Evolutionary conservation across 2,888 invertebrate genomes (phyloP), one percentile per base, ranked within the genome.

Genomic region (Cephus pulcher): DNA sequence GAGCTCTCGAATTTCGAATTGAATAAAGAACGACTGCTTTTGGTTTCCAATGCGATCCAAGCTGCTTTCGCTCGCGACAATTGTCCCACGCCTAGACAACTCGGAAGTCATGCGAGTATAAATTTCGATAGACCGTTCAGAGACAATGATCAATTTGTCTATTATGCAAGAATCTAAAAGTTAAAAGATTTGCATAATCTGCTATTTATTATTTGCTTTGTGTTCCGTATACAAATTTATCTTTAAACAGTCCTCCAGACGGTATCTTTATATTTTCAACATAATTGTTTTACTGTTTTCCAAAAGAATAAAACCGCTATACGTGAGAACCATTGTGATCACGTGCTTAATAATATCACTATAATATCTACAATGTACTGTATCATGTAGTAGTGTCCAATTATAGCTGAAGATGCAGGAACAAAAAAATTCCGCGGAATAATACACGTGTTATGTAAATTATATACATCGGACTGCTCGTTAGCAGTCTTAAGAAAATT

Each of bases 1-100:
- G 76, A 68, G 79, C 78, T 75, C 34, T 82, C 80, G 32, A 77
- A 80, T 85, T 84, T 78, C 80, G 75, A 69, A 78, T 79, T 77
- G 81, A 80, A 79, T 78, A 56, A 56, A 56, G 56, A 23, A 56
- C 23, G 56, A 56, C 56, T 56, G 56, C 56, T 56, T 56, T 56
- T 56, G 23, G 23, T 56, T 56, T 56, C 56, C 56, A 56, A 56
- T 56, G 56, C 56, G 56, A 56, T 56, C 56, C 56, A 56, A 56
- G 56, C 56, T 56, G 56, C 56, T 56, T 56, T 56, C 56, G 56
- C 56, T 56, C 1, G 9, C 23, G 56, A 23, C 23, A 56, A 56
- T 56, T 56, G 23, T 56, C 56, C 56, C 56, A 56, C 56, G 56
- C 9, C 56, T 56, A 23, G 56, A 56, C 23, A 56, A 56, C 23